Evolutionary conservation across 2,113 vertebrate genomes (phyloP).

Genomic region (Archocentrus centrarchus): DNA sequence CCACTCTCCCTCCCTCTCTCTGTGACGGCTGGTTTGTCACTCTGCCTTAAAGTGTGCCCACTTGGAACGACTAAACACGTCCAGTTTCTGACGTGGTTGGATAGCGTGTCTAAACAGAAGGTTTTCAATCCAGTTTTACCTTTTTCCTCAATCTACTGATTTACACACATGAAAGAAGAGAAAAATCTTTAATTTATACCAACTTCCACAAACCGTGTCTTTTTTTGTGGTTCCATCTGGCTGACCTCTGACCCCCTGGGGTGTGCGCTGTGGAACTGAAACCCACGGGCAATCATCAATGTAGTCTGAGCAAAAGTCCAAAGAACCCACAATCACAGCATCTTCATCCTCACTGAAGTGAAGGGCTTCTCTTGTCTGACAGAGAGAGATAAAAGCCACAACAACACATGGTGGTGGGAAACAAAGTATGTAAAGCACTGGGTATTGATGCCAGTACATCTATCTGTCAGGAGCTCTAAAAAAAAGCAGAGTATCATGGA

Average conservation of each 20-base stretch:
- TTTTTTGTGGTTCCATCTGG: slow-evolving; percentile 34
- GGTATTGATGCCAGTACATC: background rate
- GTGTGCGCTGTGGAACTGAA: slow-evolving; percentile 22
- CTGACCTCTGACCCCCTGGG: slow-evolving; percentile 55
- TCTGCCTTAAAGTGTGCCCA: slow-evolving; percentile 2
- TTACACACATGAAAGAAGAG: background rate
- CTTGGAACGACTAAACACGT: background rate
- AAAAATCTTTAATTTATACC: background rate
- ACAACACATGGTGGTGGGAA: background rate
- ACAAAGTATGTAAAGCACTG: background rate
- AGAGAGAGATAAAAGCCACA: background rate
- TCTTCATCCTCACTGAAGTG: slow-evolving; percentile 73
- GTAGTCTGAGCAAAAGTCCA: slow-evolving; percentile 74
- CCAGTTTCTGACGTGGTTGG: background rate
- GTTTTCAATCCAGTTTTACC: background rate
- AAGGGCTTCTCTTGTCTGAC: slow-evolving; percentile 71
- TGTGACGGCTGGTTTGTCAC: background rate
- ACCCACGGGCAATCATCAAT: slow-evolving; percentile 72
- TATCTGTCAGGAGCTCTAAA: background rate
- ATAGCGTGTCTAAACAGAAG: background rate
- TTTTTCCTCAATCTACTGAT: background rate
- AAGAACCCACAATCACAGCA: slow-evolving; percentile 65
- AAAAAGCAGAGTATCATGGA: background rate
- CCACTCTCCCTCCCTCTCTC: background rate
- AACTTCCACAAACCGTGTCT: slow-evolving; percentile 43